Base-by-base conservation (phyloP, 2,113 vertebrate species). In the Stercorarius parasiticus region DNA sequence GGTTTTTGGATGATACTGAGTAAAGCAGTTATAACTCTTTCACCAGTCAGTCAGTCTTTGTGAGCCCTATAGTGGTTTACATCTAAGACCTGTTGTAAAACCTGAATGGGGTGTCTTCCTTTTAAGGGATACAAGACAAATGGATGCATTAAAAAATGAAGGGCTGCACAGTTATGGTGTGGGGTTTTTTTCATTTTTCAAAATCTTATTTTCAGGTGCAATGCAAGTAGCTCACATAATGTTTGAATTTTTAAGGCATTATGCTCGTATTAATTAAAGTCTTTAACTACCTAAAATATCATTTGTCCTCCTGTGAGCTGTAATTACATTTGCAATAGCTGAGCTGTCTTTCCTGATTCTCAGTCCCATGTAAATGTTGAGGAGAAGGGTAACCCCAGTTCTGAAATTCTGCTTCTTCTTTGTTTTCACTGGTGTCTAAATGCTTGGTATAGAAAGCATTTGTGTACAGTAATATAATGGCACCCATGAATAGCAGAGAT, bases 141-240 rank as follows among this genome's bases (percentile, higher is more conserved):
- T 10, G 3, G 18, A 45, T 61, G 10, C 2, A 61, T 55, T 82
- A 62, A 65, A 78, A 47, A 86, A 55, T 36, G 13, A 78, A 53
- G 11, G 20, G 42, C 36, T 77, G 15, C 23, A 29, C 3, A 8
- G 2, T 38, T 53, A 5, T 3, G 16, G 11, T n/a, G 56, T 22
- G 56, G 32, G 5, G 1, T 16, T 23, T 27, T 43, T 27, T 26
- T 7, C 2, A 0, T 5, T 15, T n/a, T 17, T 15, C 5, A 5
- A 6, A 6, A 6, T 22, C 20, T 74, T 67, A 25, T 43, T 80
- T 91, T 69, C 58, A 45, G 6, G 5, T 59, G 19, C 6, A 59
- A n/a, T 55, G 16, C 15, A 82, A 82, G 10, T 50, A 73, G 27
- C 5, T 83, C 9, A 42, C 16, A 16, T 21, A 72, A 52, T 21